phyloP scores from a whole-genome alignment of 2,113 vertebrate genomes.

The Austrofundulus limnaeus region DNA sequence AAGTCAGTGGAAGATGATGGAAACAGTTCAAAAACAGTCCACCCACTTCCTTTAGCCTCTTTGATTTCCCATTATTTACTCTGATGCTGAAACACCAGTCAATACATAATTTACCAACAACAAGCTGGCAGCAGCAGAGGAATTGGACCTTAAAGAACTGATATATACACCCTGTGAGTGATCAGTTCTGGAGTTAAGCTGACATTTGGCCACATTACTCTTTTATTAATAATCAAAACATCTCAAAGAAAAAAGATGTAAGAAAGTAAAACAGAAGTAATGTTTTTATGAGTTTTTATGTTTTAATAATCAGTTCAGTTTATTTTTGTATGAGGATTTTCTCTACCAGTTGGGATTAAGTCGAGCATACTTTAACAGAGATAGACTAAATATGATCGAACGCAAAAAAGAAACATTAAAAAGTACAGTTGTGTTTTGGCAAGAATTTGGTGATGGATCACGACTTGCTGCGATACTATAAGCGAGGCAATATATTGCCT shows the following conservation, averaged over 20 bases:
- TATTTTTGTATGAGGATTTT: too few species aligned
- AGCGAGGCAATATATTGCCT: too few species aligned
- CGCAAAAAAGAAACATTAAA: too few species aligned
- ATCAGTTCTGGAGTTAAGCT: conserved; percentile 24
- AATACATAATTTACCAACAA: conserved; percentile 36
- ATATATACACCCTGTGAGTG: conserved; percentile 30
- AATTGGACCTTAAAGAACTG: conserved; percentile 20
- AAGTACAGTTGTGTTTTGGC: too few species aligned
- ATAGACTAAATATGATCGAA: too few species aligned
- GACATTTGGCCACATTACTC: not conserved
- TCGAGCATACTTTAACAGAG: too few species aligned
- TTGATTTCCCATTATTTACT: conserved; percentile 33
- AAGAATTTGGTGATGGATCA: too few species aligned
- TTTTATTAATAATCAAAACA: not conserved
- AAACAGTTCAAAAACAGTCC: conserved; percentile 21
- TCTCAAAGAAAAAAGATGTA: not conserved
- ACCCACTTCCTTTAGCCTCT: conserved; percentile 14
- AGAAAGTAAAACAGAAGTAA: too few species aligned
- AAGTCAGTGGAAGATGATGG: not conserved
- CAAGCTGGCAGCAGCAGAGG: conserved; percentile 1
- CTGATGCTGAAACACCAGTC: conserved; percentile 17
- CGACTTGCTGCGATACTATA: too few species aligned
- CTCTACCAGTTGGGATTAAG: too few species aligned
- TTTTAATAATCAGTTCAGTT: too few species aligned
- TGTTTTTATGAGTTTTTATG: too few species aligned